Percentiles rank a stretch among this genome's conserved stretches.
Conservation (phyloP, 1,140 invertebrate species). For the Brachionus plicatilis region DNA sequence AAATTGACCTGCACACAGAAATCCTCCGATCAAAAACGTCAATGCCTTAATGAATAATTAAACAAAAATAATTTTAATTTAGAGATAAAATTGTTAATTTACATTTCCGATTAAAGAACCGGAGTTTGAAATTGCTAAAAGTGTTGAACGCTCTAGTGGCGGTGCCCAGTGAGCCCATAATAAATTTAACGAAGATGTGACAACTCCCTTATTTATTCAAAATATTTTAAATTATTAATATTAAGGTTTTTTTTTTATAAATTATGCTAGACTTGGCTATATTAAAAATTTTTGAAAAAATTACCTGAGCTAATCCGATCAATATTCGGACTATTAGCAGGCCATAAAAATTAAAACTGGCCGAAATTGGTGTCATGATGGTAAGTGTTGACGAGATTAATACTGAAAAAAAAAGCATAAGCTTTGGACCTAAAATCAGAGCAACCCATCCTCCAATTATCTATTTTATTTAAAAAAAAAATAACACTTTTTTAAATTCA, state of each 20-base stretch:
- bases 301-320: slow-evolving; percentile 20
- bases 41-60: neutral
- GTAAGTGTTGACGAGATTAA: slow-evolving; percentile 6
- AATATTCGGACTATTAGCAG: neutral
- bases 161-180: slow-evolving; percentile 52
- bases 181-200: slow-evolving; percentile 45
- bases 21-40: slow-evolving; percentile 16
- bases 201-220: slow-evolving; percentile 42
- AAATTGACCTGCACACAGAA: neutral
- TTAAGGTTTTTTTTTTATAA: no score
- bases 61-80: neutral
- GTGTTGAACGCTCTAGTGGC: slow-evolving; percentile 46
- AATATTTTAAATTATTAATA: neutral
- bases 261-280: no score
- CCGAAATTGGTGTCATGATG: neutral
- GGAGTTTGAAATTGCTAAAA: slow-evolving; percentile 47
- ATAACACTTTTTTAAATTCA: neutral
- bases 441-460: slow-evolving; percentile 28
- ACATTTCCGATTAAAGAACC: slow-evolving; percentile 43
- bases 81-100: neutral
- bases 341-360: neutral
- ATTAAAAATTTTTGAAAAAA: neutral
- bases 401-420: neutral
- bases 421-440: slow-evolving; percentile 6
- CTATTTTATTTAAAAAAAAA: neutral